Evolutionary conservation across 2,888 invertebrate species (phyloP).

Genomic region (Cordylochernes scorpioides): DNA sequence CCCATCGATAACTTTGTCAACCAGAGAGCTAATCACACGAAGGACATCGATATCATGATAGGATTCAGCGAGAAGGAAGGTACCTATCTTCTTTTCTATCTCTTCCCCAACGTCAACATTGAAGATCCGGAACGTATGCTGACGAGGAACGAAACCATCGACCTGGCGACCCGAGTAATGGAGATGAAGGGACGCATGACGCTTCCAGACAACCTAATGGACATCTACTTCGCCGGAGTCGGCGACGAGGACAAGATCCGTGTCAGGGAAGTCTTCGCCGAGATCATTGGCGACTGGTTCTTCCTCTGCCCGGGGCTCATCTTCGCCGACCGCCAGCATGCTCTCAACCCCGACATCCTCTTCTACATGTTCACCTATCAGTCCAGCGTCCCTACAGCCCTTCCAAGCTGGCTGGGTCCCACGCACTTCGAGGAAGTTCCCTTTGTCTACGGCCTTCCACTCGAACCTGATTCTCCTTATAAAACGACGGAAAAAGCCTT

Average conservation of each 20-base stretch:
- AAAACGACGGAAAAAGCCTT: slow-evolving; percentile 53
- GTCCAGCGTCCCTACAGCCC: slow-evolving; percentile 21
- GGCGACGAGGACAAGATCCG: too few relatives aligned
- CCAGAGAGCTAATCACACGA: background rate
- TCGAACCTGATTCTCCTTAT: slow-evolving; percentile 53
- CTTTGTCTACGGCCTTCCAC: slow-evolving; percentile 78
- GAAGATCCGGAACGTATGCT: too few relatives aligned
- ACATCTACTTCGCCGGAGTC: too few relatives aligned
- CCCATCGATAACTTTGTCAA: background rate
- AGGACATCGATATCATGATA: too few relatives aligned
- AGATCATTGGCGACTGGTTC: background rate
- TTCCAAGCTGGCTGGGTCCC: slow-evolving; percentile 86
- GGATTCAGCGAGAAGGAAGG: too few relatives aligned
- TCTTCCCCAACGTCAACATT: too few relatives aligned
- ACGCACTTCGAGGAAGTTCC: slow-evolving; percentile 84
- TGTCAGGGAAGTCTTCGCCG: background rate
- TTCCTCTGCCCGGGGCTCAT: background rate
- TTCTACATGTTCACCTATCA: slow-evolving; percentile 6
- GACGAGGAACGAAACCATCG: background rate
- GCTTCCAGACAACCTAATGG: background rate
- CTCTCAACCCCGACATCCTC: slow-evolving; percentile 1
- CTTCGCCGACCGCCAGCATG: background rate
- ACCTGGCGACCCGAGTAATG: background rate
- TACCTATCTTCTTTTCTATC: background rate
- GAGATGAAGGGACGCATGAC: slow-evolving; percentile 1